Conservation (phyloP, 2,888 invertebrate genomes). For the Oasisia sp. region DNA sequence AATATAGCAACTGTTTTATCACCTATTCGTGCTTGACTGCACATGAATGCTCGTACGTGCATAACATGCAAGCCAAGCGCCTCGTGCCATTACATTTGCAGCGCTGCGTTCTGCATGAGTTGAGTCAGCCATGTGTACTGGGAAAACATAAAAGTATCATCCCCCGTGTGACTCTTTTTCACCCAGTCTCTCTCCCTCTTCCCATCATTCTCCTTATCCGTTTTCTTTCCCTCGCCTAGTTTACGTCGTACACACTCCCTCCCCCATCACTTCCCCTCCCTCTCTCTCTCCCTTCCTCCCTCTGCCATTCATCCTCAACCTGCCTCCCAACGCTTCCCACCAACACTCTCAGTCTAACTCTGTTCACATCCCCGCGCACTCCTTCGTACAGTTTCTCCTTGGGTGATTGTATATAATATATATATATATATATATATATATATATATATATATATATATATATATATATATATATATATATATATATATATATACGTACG, state of each 20-base stretch:
- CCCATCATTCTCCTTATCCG: no score
- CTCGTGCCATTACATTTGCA: neutral
- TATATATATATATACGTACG: no score
- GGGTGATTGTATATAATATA: neutral
- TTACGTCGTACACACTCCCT: neutral
- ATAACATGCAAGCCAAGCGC: neutral
- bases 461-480: no score
- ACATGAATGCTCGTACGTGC: neutral
- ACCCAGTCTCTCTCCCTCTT: no score
- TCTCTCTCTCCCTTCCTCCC: neutral
- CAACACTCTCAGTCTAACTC: neutral
- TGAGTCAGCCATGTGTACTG: neutral
- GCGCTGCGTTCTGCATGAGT: neutral
- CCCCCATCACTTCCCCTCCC: neutral
- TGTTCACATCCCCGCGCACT: neutral
- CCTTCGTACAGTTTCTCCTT: neutral
- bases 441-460: no score
- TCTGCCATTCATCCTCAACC: neutral
- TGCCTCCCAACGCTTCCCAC: neutral
- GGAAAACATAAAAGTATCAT: neutral
- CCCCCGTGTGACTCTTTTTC: neutral
- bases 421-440: no score
- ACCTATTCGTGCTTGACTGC: neutral
- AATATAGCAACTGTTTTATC: neutral
- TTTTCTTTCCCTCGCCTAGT: neutral